These are phyloP conservation scores for Pseudomyrmex gracilis DNA, from an alignment of 1,140 invertebrate species.

Conservation along the genomic window DNA sequence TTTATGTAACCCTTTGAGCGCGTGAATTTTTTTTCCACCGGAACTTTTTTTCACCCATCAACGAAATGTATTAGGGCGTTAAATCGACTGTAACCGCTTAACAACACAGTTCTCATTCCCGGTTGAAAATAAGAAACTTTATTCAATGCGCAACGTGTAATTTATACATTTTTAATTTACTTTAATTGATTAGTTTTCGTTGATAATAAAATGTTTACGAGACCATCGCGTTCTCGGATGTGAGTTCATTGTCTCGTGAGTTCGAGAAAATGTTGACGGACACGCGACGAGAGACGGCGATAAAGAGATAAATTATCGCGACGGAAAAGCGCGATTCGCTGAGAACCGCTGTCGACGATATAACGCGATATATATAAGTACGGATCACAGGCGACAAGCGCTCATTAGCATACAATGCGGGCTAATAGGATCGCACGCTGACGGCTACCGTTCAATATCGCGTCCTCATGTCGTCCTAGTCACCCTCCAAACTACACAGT, in stretches of 20 bases:
- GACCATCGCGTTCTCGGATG: not conserved
- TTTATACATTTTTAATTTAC: slow-evolving; percentile 75
- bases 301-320: slow-evolving; percentile 42
- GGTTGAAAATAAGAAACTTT: slow-evolving; percentile 30
- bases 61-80: slow-evolving; percentile 51
- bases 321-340: slow-evolving; percentile 52
- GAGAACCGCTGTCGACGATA: slow-evolving; percentile 73
- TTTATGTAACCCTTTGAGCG: slow-evolving; percentile 43
- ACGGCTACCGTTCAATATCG: slow-evolving; percentile 76
- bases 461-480: slow-evolving; percentile 49
- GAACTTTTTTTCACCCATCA: slow-evolving; percentile 22
- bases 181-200: slow-evolving; percentile 23
- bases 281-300: not conserved
- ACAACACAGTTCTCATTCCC: slow-evolving; percentile 53
- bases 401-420: slow-evolving; percentile 83
- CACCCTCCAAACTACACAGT: slow-evolving; percentile 25
- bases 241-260: not conserved
- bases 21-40: slow-evolving; percentile 41
- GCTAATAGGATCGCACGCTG: slow-evolving; percentile 82
- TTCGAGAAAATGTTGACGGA: not conserved
- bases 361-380: slow-evolving; percentile 78
- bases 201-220: not conserved
- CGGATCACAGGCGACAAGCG: slow-evolving; percentile 77
- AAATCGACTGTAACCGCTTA: slow-evolving; percentile 51
- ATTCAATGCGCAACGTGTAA: slow-evolving; percentile 54